Evolutionary conservation across 2,888 invertebrate genomes (phyloP).

Genomic region (Dioctria rufipes): DNA sequence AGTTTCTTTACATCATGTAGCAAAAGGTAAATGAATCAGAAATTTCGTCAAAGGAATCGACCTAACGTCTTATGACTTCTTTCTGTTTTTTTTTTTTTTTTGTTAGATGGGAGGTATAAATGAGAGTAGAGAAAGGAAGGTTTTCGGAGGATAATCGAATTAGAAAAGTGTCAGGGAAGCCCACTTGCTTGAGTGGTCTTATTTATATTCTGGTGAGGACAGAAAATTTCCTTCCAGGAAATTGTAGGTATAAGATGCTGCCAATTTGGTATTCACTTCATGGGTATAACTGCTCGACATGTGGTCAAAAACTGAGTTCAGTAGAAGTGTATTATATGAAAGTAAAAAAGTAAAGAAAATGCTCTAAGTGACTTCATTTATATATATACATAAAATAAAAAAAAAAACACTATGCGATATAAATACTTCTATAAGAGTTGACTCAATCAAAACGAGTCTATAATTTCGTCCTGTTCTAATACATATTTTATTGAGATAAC

Average conservation of each 20-base stretch:
- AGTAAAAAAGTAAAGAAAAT: not conserved
- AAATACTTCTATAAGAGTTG: not conserved
- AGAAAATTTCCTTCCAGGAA: constrained; percentile 16
- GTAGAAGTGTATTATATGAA: not conserved
- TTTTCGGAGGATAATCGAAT: constrained; percentile 34
- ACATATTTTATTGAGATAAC: constrained; percentile 40
- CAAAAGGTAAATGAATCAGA: constrained; percentile 42
- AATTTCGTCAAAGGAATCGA: constrained; percentile 47
- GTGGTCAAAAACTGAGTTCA: constrained; percentile 20
- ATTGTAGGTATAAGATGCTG: constrained; percentile 20
- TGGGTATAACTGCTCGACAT: constrained; percentile 13
- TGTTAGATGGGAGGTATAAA: too few relatives aligned
- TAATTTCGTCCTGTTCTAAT: not conserved
- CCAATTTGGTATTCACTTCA: constrained; percentile 28
- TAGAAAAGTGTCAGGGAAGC: constrained; percentile 39
- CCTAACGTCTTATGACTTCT: constrained; percentile 45
- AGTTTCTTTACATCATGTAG: not conserved
- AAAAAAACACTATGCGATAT: not conserved
- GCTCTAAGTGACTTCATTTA: not conserved
- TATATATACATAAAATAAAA: too few relatives aligned
- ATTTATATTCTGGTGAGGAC: constrained; percentile 34
- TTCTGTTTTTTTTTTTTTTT: not conserved
- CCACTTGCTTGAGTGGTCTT: constrained; percentile 34
- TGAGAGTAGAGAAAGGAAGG: not conserved
- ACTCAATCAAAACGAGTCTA: constrained; percentile 6